Conservation (phyloP, 2,888 invertebrate species). For the Cheilosia vulpina region DNA sequence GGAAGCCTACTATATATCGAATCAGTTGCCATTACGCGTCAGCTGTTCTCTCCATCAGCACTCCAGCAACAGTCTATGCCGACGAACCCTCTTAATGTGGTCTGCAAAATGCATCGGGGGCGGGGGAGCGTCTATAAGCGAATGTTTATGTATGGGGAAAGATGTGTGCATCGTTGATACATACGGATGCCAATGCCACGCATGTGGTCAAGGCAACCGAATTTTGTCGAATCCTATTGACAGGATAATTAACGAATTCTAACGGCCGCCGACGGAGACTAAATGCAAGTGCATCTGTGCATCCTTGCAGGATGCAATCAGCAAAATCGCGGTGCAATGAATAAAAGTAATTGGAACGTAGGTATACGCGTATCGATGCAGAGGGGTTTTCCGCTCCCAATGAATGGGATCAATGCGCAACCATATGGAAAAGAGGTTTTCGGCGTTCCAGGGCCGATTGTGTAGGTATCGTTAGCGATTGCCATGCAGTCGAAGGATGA, state of each 20-base stretch:
- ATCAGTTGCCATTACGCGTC: constrained; percentile 74
- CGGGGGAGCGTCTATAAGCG: neutral
- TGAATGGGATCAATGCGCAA: constrained; percentile 20
- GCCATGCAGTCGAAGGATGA: too few relatives aligned
- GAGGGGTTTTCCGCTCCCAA: constrained; percentile 11
- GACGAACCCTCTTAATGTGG: constrained; percentile 66
- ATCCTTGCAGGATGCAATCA: constrained; percentile 57
- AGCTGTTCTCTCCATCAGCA: constrained; percentile 51
- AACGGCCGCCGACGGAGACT: constrained; percentile 39
- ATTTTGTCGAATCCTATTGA: constrained; percentile 74
- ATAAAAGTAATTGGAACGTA: constrained; percentile 71
- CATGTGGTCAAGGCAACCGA: constrained; percentile 72
- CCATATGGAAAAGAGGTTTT: too few relatives aligned
- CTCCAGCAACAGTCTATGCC: constrained; percentile 66
- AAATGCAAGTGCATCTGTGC: constrained; percentile 42
- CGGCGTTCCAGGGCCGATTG: too few relatives aligned
- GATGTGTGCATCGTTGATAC: constrained; percentile 11
- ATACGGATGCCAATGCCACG: constrained; percentile 63
- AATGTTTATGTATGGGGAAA: constrained; percentile 18
- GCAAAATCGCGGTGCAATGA: constrained; percentile 64
- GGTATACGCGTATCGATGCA: neutral
- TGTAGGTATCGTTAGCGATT: too few relatives aligned
- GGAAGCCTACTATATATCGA: constrained; percentile 47
- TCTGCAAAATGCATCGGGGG: constrained; percentile 51
- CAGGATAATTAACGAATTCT: constrained; percentile 75